A percentile compares a stretch with the other conserved stretches of the same genome.
These are phyloP conservation scores for Margaritifera margaritifera DNA, from an alignment of 2,888 invertebrate genomes.

Conservation along the genomic window DNA sequence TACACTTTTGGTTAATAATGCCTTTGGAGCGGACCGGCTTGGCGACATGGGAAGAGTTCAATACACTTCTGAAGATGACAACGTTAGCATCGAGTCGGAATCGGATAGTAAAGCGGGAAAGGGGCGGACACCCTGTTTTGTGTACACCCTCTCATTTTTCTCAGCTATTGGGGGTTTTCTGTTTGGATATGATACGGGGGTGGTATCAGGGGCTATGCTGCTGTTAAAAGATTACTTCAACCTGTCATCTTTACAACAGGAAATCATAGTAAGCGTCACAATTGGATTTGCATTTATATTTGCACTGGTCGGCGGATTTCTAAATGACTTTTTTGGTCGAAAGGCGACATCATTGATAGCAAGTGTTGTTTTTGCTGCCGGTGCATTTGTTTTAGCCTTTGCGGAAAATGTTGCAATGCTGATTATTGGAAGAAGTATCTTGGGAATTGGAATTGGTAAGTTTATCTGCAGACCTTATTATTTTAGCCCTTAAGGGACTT, in stretches of 20 bases:
- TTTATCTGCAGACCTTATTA: constrained; percentile 2
- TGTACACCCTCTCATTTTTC: constrained; percentile 63
- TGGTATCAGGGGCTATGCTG: constrained; percentile 76
- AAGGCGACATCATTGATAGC: constrained; percentile 75
- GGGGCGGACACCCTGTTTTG: constrained; percentile 30
- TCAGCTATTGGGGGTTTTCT: constrained; percentile 75
- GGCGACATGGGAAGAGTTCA: no score
- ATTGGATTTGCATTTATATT: constrained; percentile 74
- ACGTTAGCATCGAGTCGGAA: neutral
- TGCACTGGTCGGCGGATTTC: constrained; percentile 73
- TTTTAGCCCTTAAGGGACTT: neutral
- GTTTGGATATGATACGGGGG: constrained; percentile 79
- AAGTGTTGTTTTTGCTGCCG: constrained; percentile 74
- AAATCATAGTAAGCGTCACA: constrained; percentile 75
- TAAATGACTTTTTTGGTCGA: constrained; percentile 75
- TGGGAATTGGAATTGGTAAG: constrained; percentile 75
- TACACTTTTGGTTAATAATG: no score
- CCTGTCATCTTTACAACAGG: constrained; percentile 74
- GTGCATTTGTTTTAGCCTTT: constrained; percentile 74
- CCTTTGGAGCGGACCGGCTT: no score
- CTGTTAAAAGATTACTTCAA: constrained; percentile 71
- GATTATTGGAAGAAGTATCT: constrained; percentile 72
- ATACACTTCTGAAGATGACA: no score
- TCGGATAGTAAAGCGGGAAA: neutral
- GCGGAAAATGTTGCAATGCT: constrained; percentile 70